These are phyloP conservation scores for Trachops cirrhosus DNA, from an alignment of 2,797 vertebrate species.

Conservation along the genomic window DNA sequence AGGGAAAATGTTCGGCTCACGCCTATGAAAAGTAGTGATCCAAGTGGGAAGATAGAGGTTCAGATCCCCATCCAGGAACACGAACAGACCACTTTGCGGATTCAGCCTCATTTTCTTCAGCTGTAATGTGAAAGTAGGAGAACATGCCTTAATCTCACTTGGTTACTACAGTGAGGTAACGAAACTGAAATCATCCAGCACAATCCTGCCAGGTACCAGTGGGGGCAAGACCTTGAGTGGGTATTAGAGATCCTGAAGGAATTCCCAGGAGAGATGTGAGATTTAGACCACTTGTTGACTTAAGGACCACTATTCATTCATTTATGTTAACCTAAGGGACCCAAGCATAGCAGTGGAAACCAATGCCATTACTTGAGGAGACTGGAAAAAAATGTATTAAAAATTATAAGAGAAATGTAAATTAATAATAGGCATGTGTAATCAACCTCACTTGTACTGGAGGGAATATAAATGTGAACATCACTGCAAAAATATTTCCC, in stretches of 20 bases:
- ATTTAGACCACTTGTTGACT: not conserved
- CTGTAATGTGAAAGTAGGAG: not conserved
- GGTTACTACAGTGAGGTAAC: not conserved
- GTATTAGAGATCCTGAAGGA: not conserved
- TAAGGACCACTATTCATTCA: not conserved
- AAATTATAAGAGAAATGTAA: not conserved
- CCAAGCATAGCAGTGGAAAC: not conserved
- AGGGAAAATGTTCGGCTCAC: not conserved
- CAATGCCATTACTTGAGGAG: not conserved
- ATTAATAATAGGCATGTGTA: not conserved
- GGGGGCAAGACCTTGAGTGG: not conserved
- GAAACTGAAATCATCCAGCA: not conserved
- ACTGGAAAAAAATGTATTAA: not conserved
- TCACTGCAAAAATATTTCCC: not conserved
- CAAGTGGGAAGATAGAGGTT: not conserved
- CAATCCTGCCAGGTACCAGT: not conserved
- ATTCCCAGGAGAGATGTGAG: not conserved
- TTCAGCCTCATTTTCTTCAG: not conserved
- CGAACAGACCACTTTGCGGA: not conserved
- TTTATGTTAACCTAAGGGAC: not conserved
- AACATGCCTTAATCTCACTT: not conserved
- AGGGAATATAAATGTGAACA: not conserved
- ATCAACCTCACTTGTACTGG: not conserved
- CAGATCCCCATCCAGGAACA: not conserved
- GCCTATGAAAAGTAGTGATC: not conserved